Base-by-base conservation (phyloP, 2,113 vertebrate species). In the Sarotherodon lohbergeri region DNA sequence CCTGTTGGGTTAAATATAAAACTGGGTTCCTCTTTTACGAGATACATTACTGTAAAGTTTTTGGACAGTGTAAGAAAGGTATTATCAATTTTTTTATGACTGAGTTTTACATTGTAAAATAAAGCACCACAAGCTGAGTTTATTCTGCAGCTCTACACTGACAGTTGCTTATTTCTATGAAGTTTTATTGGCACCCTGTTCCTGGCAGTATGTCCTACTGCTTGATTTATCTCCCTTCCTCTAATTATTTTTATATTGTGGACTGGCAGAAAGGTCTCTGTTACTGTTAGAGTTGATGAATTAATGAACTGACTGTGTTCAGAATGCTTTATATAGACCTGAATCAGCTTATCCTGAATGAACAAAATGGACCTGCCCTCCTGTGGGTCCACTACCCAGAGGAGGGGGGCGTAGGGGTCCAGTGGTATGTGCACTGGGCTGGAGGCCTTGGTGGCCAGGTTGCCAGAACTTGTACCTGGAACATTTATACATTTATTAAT, bases 1-100 rank as follows among this genome's bases (percentile, higher is more conserved):
- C 78, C 39, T n/a, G 50, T 81, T 89, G 68, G 5, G 80, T 86
- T 88, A 82, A 93, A 91, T 91, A 88, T 90, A 82, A 88, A 86
- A 50, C 82, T n/a, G 29, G 88, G 29, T 90, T 91, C 73, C 84
- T 88, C 71, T 80, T 78, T 71, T 88, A 36, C 59, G 2, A 79
- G 22, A 19, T 3, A 7, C 4, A 41, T 3, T 48, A 27, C 29
- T 82, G n/a, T 41, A 4, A 68, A 43, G 5, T 10, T 11, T 39
- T 82, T 66, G 39, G 5, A 86, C 29, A 46, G 16, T 24, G 13
- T 43, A 10, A 6, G 22, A 73, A 83, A 61, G 29, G 32, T 63
- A 7, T 63, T 63, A 19, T 63, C 29, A 19, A 11, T 19, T 63
- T 11, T 57, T 19, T 63, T 34, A 71, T 56, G 39, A 32, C 7